Evolutionary conservation across 2,797 vertebrate species (phyloP).

Genomic region (Orestias chungarensis): DNA sequence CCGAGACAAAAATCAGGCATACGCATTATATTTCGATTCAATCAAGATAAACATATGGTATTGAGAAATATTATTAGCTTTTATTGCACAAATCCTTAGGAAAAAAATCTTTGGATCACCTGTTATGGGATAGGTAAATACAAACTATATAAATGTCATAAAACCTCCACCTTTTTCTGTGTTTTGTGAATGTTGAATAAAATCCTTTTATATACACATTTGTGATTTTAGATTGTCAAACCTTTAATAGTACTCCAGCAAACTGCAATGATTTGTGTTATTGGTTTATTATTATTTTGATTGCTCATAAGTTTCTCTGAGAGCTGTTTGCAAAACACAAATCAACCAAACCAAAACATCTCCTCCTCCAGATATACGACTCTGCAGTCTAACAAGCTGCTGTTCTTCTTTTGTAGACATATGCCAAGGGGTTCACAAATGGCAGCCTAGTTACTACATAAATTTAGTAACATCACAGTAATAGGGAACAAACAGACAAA

Average conservation of each 20-base stretch:
- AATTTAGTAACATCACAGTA: conserved; percentile 47
- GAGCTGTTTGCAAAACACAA: conserved; percentile 38
- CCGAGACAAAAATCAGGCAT: neutral
- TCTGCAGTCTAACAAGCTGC: conserved; percentile 43
- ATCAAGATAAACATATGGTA: neutral
- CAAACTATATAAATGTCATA: neutral
- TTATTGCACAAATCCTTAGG: neutral
- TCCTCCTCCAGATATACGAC: conserved; percentile 45
- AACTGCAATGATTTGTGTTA: conserved; percentile 8
- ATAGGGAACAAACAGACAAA: conserved; percentile 59
- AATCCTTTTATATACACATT: too few species aligned
- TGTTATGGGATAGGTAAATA: neutral
- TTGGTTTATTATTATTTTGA: conserved; percentile 26
- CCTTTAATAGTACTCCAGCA: conserved; percentile 17
- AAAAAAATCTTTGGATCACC: conserved; percentile 3
- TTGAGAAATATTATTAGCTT: neutral
- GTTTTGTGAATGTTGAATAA: too few species aligned
- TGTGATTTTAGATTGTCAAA: conserved; percentile 38
- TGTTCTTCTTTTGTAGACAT: conserved; percentile 39
- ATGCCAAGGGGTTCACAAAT: conserved; percentile 35
- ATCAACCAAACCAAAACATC: conserved; percentile 45
- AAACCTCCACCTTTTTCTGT: conserved; percentile 13
- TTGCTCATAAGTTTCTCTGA: conserved; percentile 32
- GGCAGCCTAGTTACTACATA: conserved; percentile 32
- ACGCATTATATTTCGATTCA: neutral